Evolutionary conservation across 2,888 invertebrate species (phyloP), one percentile per base, ranked within the genome.

Genomic region (Boloria selene): DNA sequence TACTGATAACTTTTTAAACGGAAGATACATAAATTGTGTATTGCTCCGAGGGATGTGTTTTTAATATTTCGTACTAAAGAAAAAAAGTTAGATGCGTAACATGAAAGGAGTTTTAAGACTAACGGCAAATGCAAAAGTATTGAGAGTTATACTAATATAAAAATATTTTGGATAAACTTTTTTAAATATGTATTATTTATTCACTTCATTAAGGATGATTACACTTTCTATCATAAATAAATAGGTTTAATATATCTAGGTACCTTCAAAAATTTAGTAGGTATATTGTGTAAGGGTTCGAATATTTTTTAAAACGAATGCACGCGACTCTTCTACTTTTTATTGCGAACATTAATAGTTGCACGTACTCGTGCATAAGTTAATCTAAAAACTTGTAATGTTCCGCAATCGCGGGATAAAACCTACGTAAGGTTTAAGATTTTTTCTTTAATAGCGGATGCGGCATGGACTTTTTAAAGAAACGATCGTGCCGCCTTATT

Each of bases 1-100:
- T 84, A 73, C 81, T 82, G 80, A 84, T 82, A 79, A 80, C 81
- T 80, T 83, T 85, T 82, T 80, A 79, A 81, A 79, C 74, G 78
- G 78, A 81, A 82, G 72, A 65, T 65, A 68, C 69, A 55, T 60
- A 64, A 65, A 70, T 70, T 65, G 51, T 60, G 50, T 17, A 58
- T 51, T 52, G 65, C 65, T 60, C 54, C 60, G 31, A 63, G 68
- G 68, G 60, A 62, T 58, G 31, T 59, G 59, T 45, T 68, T 63
- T 62, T 26, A 59, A 55, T 51, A 60, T 60, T 65, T 60, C 38
- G 16, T 53, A 31, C n/a, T 31, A 26, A 50, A 61, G 45, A 52
- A 64, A 61, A 22, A 61, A 22, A 55, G 55, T 61, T 56, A 26
- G 18, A 16, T 45, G 31, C 61, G 13, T 60, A 31, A 60, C 47